A percentile compares a stretch with the other conserved stretches of the same genome.
Evolutionary conservation across 2,113 vertebrate genomes (phyloP).

Genomic region (Synchiropus splendidus): DNA sequence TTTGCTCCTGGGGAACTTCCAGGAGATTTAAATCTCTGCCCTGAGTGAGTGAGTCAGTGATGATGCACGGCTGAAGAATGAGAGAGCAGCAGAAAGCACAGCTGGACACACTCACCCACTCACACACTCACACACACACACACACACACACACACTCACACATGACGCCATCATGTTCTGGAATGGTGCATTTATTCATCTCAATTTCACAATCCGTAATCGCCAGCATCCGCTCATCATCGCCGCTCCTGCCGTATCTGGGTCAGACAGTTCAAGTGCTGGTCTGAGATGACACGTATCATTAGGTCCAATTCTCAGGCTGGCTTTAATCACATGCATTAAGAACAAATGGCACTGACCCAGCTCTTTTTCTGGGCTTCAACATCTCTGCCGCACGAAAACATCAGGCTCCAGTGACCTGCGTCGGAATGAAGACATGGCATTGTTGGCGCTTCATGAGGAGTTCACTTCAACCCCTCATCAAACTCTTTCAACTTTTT

Average conservation of each 20-base stretch:
- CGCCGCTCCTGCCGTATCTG: neutral
- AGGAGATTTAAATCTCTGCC: conserved; percentile 42
- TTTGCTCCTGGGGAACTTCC: conserved; percentile 3
- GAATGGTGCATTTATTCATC: no score
- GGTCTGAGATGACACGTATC: neutral
- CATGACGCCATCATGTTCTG: neutral
- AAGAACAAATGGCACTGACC: no score
- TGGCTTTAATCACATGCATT: no score
- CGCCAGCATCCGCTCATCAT: neutral
- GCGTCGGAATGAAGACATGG: no score
- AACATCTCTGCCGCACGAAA: no score
- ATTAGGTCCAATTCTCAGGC: no score
- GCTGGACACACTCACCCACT: no score
- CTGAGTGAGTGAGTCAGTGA: conserved; percentile 51
- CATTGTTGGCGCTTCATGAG: no score
- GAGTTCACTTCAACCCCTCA: no score
- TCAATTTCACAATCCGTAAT: neutral
- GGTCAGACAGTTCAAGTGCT: neutral
- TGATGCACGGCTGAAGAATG: conserved; percentile 62
- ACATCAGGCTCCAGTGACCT: no score
- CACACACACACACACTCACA: conserved; percentile 1
- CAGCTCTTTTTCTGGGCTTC: no score
- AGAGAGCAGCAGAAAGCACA: conserved; percentile 20
- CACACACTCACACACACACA: neutral
- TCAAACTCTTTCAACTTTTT: no score